Evolutionary conservation across 2,113 vertebrate species (phyloP).

Genomic region (Crypturellus undulatus): DNA sequence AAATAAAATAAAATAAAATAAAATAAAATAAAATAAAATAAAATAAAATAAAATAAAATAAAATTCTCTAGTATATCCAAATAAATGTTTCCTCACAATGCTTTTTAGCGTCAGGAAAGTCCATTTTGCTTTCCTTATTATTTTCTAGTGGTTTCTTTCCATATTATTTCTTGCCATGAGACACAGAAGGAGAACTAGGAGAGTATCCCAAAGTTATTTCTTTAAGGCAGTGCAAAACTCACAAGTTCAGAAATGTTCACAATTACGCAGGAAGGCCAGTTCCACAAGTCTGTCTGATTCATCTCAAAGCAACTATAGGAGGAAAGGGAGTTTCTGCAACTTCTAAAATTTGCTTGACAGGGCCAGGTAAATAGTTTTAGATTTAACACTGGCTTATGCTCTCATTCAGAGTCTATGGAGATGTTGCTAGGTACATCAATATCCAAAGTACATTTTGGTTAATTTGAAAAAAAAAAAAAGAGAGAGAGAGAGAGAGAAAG

Average conservation of each 20-base stretch:
- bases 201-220: not conserved
- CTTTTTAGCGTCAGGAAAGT: not conserved
- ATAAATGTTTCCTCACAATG: accelerated
- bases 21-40: too few species aligned
- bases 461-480: not conserved
- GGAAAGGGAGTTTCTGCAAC: not conserved
- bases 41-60: too few species aligned
- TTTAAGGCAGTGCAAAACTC: not conserved
- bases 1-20: too few species aligned
- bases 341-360: not conserved
- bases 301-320: not conserved
- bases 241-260: not conserved
- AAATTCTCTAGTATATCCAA: not conserved
- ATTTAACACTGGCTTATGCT: not conserved
- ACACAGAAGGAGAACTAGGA: not conserved
- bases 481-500: not conserved
- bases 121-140: not conserved
- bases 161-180: not conserved
- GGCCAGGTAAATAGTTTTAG: not conserved
- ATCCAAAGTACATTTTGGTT: not conserved
- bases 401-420: not conserved
- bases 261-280: not conserved
- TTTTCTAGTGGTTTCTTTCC: not conserved
- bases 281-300: not conserved
- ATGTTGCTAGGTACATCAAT: not conserved